Base-by-base conservation (phyloP, 2,113 vertebrate species). In the Girardinichthys multiradiatus region DNA sequence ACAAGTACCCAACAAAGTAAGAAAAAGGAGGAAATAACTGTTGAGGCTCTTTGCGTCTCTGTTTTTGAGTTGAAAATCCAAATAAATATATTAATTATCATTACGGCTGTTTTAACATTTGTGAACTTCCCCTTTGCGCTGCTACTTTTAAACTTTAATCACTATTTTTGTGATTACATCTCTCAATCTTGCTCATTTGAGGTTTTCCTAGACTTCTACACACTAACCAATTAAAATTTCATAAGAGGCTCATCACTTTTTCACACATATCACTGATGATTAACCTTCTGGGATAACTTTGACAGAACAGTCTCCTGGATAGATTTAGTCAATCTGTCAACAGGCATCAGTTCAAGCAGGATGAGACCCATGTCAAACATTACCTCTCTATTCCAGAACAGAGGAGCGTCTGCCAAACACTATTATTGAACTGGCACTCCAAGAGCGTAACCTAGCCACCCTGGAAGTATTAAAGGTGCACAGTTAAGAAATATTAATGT, bases 271-370 rank as follows among this genome's bases (percentile, higher is more conserved):
- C 91, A 89, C 79, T 83, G 86, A 64, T 82, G 91, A 94, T 93
- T 91, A 92, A 90, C 86, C 90, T 89, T 88, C 82, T 87, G 83
- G 90, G 89, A 87, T 75, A 92, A 91, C 85, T 87, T 80, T 84
- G 66, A 87, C 90, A 93, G 88, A 92, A 87, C 74, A 88, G 81
- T 92, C 88, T 88, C 79, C 85, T 85, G 91, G 87, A 92, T 90
- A 89, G 92, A 92, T 93, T 92, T 91, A 93, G 90, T 90, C 84
- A 88, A 76, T 91, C 90, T 94, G 92, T 94, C 92, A 93, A 87
- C 84, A 91, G 82, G 84, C 90, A 94, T 94, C 91, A 92, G 86
- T 91, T 91, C 86, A 91, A 76, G 81, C 65, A 77, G 87, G 83
- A 85, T 92, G 89, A 92, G 87, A 89, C 89, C 86, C 84, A 89